Evolutionary conservation across 2,888 invertebrate species (phyloP).

Genomic region (Trachelus troglodyta): DNA sequence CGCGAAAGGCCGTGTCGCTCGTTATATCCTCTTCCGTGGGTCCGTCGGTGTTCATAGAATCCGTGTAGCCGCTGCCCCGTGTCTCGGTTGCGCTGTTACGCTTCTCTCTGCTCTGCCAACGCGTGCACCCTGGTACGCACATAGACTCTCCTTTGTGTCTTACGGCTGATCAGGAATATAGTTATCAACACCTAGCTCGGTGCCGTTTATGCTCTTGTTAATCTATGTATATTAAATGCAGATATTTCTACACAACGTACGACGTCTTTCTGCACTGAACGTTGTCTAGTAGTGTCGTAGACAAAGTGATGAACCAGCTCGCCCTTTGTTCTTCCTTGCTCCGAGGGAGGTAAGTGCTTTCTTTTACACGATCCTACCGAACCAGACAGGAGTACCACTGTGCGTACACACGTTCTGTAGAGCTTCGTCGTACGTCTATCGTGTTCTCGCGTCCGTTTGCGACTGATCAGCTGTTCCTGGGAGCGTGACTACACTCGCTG

Average conservation of each 20-base stretch:
- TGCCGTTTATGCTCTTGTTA: neutral
- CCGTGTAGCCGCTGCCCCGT: constrained; percentile 14
- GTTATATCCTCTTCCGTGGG: constrained; percentile 38
- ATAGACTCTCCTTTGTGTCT: constrained; percentile 19
- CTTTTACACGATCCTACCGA: neutral
- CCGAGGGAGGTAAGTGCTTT: neutral
- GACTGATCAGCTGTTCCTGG: constrained; percentile 22
- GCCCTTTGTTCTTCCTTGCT: neutral
- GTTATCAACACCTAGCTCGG: neutral
- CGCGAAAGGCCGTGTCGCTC: constrained; percentile 24
- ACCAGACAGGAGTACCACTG: neutral
- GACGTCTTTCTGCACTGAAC: neutral
- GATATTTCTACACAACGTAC: neutral
- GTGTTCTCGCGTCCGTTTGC: neutral
- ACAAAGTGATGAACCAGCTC: neutral
- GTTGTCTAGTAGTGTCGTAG: neutral
- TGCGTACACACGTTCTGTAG: neutral
- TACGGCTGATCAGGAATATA: neutral
- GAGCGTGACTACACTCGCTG: constrained; percentile 5
- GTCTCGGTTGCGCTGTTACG: constrained; percentile 19
- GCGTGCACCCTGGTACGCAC: constrained; percentile 32
- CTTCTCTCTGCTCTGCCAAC: constrained; percentile 32
- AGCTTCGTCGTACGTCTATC: neutral
- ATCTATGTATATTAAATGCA: neutral
- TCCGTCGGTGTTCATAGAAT: constrained; percentile 45